These are phyloP conservation scores for Trochalopteron elliotii DNA, from an alignment of 2,113 vertebrate species.

Conservation along the genomic window DNA sequence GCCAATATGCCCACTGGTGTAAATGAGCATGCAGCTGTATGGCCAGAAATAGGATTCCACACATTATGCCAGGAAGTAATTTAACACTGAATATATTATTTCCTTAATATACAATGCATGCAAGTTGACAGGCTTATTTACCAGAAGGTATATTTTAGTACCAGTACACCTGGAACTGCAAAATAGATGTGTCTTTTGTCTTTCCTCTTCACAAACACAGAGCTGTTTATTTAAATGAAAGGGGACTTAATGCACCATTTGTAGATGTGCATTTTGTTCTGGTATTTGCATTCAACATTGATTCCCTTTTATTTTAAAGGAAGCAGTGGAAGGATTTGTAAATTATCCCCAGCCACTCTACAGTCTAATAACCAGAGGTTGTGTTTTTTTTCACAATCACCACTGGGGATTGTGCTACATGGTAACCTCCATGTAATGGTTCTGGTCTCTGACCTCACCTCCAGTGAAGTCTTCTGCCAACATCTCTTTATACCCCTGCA, in stretches of 20 bases:
- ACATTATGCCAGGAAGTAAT: conserved; percentile 14
- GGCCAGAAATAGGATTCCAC: conserved; percentile 8
- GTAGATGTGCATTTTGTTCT: conserved; percentile 1
- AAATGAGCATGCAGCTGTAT: conserved; percentile 17
- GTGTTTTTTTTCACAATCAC: background rate
- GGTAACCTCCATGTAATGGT: conserved; percentile 37
- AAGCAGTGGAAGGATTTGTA: conserved; percentile 17
- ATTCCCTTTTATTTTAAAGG: conserved; percentile 24
- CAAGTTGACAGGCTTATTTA: conserved; percentile 30
- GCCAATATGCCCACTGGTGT: background rate
- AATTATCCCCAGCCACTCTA: conserved; percentile 14
- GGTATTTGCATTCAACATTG: conserved; percentile 11
- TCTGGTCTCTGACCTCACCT: conserved; percentile 54
- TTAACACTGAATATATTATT: conserved; percentile 47
- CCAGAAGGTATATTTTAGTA: conserved; percentile 39
- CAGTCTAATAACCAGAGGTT: background rate
- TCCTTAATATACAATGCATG: conserved; percentile 5
- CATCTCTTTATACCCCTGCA: background rate
- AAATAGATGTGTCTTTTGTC: conserved; percentile 16
- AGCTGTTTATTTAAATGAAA: conserved; percentile 46
- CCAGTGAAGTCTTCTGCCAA: conserved; percentile 5
- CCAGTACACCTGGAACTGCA: background rate
- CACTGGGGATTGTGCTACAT: conserved; percentile 1
- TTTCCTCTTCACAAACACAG: conserved; percentile 3
- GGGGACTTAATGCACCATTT: conserved; percentile 6